A percentile compares a stretch with the other conserved stretches of the same genome.
These are phyloP conservation scores for Mesochorus sp. DNA, from an alignment of 2,888 invertebrate genomes.

Conservation along the genomic window DNA sequence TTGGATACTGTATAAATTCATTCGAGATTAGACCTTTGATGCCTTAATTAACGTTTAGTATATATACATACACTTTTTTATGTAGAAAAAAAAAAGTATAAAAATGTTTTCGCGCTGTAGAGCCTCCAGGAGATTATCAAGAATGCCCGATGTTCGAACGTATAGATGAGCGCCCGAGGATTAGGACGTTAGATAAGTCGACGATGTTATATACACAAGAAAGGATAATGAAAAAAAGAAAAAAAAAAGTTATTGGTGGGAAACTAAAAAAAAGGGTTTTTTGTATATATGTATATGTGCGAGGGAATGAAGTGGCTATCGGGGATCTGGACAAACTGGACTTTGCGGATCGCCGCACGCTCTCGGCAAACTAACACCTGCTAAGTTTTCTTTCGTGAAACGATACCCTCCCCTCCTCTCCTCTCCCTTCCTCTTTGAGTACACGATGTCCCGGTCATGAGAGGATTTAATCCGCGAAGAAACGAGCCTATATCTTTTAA, in stretches of 20 bases:
- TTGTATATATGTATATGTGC: too few species aligned
- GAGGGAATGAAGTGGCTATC: constrained; percentile 45
- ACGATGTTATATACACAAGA: not conserved
- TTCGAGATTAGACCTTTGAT: not conserved
- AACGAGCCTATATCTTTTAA: constrained; percentile 51
- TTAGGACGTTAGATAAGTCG: constrained; percentile 31
- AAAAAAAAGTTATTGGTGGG: not conserved
- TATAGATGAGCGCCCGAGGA: too few species aligned
- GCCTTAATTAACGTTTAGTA: constrained; percentile 11
- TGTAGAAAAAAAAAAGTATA: not conserved
- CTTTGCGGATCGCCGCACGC: constrained; percentile 42
- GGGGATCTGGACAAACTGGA: constrained; percentile 52
- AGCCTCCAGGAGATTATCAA: too few species aligned
- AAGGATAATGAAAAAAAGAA: constrained; percentile 19
- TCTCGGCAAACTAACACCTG: constrained; percentile 41
- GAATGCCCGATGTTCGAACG: too few species aligned
- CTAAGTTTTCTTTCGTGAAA: constrained; percentile 37
- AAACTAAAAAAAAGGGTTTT: constrained; percentile 9
- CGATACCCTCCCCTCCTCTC: constrained; percentile 24
- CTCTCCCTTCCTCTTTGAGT: not conserved
- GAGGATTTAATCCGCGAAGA: constrained; percentile 56
- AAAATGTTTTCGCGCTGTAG: not conserved
- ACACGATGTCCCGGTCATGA: not conserved
- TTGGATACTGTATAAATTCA: not conserved
- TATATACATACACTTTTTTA: too few species aligned